Conservation (phyloP, 2,113 vertebrate genomes). For the Siniperca knerii region DNA sequence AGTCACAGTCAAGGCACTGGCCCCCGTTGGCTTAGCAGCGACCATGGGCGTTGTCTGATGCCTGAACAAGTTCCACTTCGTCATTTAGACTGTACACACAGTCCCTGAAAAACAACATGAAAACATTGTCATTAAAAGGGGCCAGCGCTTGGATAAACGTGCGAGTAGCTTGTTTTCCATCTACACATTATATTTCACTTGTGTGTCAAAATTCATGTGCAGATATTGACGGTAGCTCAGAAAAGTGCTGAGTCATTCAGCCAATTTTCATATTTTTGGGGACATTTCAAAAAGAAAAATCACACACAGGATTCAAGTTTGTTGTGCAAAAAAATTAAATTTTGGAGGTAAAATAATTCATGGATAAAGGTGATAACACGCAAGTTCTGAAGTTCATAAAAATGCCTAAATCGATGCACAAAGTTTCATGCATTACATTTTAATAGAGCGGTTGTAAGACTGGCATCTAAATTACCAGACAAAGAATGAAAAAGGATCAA, state of each 20-base stretch:
- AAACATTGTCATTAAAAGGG: neutral
- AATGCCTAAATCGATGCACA: neutral
- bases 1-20: slow-evolving; percentile 78
- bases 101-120: slow-evolving; percentile 63
- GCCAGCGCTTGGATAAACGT: neutral
- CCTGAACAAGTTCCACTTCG: slow-evolving; percentile 90
- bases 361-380: neutral
- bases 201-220: neutral
- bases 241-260: neutral
- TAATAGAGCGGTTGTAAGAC: slow-evolving; percentile 2
- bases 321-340: neutral
- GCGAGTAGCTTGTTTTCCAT: neutral
- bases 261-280: neutral
- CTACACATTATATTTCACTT: neutral
- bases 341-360: neutral
- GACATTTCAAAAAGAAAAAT: neutral
- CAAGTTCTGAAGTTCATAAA: neutral
- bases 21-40: slow-evolving; percentile 81
- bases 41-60: slow-evolving; percentile 86
- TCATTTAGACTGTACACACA: slow-evolving; percentile 78
- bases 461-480: neutral
- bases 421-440: neutral
- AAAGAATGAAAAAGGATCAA: neutral
- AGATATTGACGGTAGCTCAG: neutral
- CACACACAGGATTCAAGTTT: no score